These are phyloP conservation scores for Haliclystus octoradiatus DNA, from an alignment of 30 jellyfish, hydroid and myxozoan genomes.

Conservation along the genomic window DNA sequence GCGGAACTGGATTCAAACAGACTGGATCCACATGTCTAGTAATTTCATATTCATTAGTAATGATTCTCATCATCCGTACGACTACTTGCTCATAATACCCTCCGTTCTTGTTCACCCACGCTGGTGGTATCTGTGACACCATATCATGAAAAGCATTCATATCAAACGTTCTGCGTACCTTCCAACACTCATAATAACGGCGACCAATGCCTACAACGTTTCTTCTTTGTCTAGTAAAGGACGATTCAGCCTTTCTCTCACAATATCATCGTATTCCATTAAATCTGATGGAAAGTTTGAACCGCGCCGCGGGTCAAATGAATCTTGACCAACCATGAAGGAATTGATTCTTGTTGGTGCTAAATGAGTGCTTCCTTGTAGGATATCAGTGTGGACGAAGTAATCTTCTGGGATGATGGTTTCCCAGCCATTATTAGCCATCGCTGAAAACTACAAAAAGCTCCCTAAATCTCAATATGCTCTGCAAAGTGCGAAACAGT, in stretches of 20 bases:
- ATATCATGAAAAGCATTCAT: neutral
- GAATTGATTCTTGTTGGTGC: slow-evolving; percentile 11
- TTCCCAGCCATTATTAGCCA: too few species aligned
- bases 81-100: neutral
- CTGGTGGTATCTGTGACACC: slow-evolving; percentile 15
- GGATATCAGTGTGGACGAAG: slow-evolving; percentile 14
- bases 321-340: slow-evolving; percentile 15
- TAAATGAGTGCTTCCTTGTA: neutral
- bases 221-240: neutral
- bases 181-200: slow-evolving; percentile 8
- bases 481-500: too few species aligned
- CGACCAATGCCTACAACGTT: slow-evolving; percentile 2
- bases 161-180: slow-evolving; percentile 14
- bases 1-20: too few species aligned
- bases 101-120: too few species aligned
- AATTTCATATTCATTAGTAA: slow-evolving; percentile 13
- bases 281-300: slow-evolving; percentile 24
- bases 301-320: slow-evolving; percentile 30
- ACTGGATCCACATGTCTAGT: too few species aligned
- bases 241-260: slow-evolving; percentile 6
- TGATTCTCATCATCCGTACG: slow-evolving; percentile 10
- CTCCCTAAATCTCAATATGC: too few species aligned
- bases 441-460: too few species aligned
- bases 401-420: slow-evolving; percentile 4
- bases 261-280: slow-evolving; percentile 18